A percentile compares a stretch with the other conserved stretches of the same genome.
These are phyloP conservation scores for Quadroppia sp. DNA, from an alignment of 2,888 invertebrate species.

Conservation along the genomic window DNA sequence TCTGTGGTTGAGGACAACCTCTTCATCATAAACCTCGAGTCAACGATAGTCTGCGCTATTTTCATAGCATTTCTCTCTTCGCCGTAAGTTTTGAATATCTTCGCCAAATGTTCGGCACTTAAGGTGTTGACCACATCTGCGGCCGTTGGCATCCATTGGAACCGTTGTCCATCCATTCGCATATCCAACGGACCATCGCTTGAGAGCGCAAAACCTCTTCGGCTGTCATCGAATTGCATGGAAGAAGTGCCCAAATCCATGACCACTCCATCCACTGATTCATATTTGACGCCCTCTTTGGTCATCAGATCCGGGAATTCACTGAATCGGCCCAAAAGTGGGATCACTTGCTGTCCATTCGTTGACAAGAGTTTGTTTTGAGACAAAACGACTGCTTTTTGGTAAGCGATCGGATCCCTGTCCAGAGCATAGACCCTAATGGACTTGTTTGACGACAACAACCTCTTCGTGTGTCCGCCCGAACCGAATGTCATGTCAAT, in stretches of 20 bases:
- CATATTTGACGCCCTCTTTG: slow-evolving; percentile 57
- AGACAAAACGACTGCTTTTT: slow-evolving; percentile 64
- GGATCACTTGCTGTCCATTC: slow-evolving; percentile 60
- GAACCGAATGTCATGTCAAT: slow-evolving; percentile 96
- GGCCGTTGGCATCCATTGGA: slow-evolving; percentile 70
- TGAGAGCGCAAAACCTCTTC: slow-evolving; percentile 78
- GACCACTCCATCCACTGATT: slow-evolving; percentile 75
- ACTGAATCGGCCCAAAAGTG: slow-evolving; percentile 82
- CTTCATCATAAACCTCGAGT: slow-evolving; percentile 70
- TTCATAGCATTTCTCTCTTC: slow-evolving; percentile 81
- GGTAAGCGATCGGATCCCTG: slow-evolving; percentile 75
- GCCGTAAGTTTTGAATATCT: slow-evolving; percentile 84
- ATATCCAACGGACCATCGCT: slow-evolving; percentile 86
- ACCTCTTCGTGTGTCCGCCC: slow-evolving; percentile 76
- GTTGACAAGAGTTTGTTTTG: slow-evolving; percentile 54
- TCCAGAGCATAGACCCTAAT: slow-evolving; percentile 75
- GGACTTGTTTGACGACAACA: slow-evolving; percentile 64
- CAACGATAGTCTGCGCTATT: slow-evolving; percentile 80
- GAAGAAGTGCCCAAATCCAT: slow-evolving; percentile 94
- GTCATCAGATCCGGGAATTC: slow-evolving; percentile 69
- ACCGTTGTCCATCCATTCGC: slow-evolving; percentile 78
- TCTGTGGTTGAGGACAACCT: slow-evolving; percentile 76
- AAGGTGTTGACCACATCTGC: slow-evolving; percentile 77
- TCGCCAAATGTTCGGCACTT: slow-evolving; percentile 70
- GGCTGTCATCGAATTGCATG: slow-evolving; percentile 80